Evolutionary conservation across 1,140 invertebrate genomes (phyloP).

Genomic region (Trinorchestia longiramus): DNA sequence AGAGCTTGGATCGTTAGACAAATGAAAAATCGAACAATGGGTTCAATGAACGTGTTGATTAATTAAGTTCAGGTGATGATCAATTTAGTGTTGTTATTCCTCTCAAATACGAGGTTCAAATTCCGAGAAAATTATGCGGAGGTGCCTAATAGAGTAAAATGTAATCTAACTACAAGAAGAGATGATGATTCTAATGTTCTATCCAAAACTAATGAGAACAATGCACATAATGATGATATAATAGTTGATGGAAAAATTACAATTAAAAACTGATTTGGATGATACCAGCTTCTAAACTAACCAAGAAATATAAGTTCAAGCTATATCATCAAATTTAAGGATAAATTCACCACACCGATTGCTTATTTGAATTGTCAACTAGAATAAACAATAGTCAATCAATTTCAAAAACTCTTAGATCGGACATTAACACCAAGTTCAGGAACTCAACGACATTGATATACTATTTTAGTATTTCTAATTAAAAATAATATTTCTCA

Average conservation of each 20-base stretch:
- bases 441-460: neutral
- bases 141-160: too few relatives aligned
- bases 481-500: neutral
- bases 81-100: neutral
- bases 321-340: neutral
- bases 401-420: neutral
- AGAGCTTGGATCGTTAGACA: neutral
- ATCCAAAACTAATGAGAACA: too few relatives aligned
- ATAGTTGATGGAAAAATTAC: too few relatives aligned
- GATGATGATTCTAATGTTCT: too few relatives aligned
- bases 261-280: too few relatives aligned
- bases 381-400: neutral
- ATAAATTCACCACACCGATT: neutral
- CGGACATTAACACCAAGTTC: conserved; percentile 18
- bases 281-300: neutral
- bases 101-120: neutral
- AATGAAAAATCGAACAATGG: neutral
- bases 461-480: neutral
- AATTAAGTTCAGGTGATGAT: neutral
- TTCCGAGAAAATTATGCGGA: neutral
- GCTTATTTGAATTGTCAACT: neutral
- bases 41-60: neutral
- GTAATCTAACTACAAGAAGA: too few relatives aligned
- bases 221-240: too few relatives aligned
- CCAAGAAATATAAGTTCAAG: neutral